Evolutionary conservation across 2,797 vertebrate species (phyloP).

Genomic region (Eidolon dupreanum): DNA sequence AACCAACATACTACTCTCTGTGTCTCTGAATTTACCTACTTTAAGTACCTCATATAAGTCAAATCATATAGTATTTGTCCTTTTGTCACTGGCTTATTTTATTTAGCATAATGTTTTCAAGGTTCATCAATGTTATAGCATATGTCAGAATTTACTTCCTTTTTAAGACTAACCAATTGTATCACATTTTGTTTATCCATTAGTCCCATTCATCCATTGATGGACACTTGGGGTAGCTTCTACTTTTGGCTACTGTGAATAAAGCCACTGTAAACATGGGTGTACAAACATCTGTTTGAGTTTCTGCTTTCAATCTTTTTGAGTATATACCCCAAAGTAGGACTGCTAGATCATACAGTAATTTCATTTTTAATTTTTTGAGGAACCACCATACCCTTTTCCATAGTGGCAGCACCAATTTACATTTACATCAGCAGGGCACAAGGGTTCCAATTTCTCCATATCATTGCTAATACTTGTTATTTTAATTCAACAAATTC

Average conservation of each 20-base stretch:
- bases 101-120: not conserved
- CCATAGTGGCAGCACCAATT: not conserved
- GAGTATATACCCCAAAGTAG: not conserved
- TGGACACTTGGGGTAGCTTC: not conserved
- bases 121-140: not conserved
- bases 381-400: not conserved
- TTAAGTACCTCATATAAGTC: not conserved
- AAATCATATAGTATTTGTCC: not conserved
- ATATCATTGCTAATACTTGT: not conserved
- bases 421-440: not conserved
- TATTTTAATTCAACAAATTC: not conserved
- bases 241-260: not conserved
- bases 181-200: not conserved
- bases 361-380: not conserved
- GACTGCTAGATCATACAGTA: not conserved
- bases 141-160: not conserved
- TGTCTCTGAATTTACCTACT: not conserved
- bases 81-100: not conserved
- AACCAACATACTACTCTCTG: not conserved
- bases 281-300: not conserved
- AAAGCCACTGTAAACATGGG: not conserved
- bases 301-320: not conserved
- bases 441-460: not conserved
- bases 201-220: not conserved
- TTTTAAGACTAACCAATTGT: not conserved